Evolutionary conservation across 2,888 invertebrate species (phyloP).

Genomic region (Cactoblastis cactorum): DNA sequence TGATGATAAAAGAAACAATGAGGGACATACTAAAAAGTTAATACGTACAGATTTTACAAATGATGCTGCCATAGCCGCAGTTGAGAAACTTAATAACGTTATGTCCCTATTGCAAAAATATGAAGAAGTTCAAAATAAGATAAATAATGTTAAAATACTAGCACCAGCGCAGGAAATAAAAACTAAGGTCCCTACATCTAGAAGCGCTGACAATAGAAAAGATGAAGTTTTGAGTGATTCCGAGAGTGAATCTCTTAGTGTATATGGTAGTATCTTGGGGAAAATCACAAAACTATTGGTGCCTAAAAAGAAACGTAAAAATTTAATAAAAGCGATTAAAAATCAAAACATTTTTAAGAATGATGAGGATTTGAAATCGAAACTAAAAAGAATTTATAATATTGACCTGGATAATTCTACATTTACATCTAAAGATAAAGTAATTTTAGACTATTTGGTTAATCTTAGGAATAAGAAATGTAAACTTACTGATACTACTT

Average conservation of each 20-base stretch:
- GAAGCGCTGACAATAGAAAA: not conserved
- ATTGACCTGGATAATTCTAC: slow-evolving; percentile 38
- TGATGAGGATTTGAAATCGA: slow-evolving; percentile 33
- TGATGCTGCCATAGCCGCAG: slow-evolving; percentile 19
- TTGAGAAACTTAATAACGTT: slow-evolving; percentile 51
- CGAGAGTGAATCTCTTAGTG: slow-evolving; percentile 38
- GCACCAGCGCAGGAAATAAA: slow-evolving; percentile 11
- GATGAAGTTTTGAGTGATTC: slow-evolving; percentile 26
- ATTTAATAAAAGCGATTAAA: slow-evolving; percentile 34
- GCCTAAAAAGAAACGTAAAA: slow-evolving; percentile 44
- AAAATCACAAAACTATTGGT: slow-evolving; percentile 57
- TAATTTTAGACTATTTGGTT: slow-evolving; percentile 56
- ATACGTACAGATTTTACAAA: not conserved
- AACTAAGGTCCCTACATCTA: not conserved
- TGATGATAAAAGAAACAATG: not conserved
- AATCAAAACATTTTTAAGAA: slow-evolving; percentile 34
- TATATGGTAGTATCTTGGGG: slow-evolving; percentile 52
- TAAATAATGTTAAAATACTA: slow-evolving; percentile 34
- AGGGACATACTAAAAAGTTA: not conserved
- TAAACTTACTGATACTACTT: slow-evolving; percentile 31
- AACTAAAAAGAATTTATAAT: slow-evolving; percentile 38
- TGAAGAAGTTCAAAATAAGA: slow-evolving; percentile 43
- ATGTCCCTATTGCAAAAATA: slow-evolving; percentile 53
- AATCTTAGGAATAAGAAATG: slow-evolving; percentile 52
- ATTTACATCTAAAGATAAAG: slow-evolving; percentile 55